Percentiles rank a stretch among this genome's conserved stretches.
These are phyloP conservation scores for Alectoris magna DNA, from an alignment of 2,797 vertebrate species.

Conservation along the genomic window DNA sequence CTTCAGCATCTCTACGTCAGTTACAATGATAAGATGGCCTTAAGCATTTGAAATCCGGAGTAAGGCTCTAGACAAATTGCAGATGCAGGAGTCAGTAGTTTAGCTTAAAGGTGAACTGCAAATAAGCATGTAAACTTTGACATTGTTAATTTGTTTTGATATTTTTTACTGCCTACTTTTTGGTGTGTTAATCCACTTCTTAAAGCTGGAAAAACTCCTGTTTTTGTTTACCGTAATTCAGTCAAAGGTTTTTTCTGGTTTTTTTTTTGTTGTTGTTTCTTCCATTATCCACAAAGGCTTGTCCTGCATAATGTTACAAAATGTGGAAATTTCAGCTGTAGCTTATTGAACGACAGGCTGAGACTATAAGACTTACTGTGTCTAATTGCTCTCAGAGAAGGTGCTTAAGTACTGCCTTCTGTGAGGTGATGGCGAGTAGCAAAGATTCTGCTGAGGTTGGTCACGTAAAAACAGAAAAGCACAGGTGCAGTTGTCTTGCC, in stretches of 20 bases:
- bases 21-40: background rate
- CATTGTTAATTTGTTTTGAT: background rate
- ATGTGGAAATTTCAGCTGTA: background rate
- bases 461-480: background rate
- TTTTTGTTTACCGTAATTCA: background rate
- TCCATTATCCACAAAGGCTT: background rate
- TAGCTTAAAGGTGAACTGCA: slow-evolving; percentile 7
- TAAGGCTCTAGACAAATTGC: background rate
- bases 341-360: background rate
- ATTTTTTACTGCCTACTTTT: background rate
- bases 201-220: background rate
- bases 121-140: background rate
- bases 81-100: background rate
- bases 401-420: background rate
- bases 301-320: background rate
- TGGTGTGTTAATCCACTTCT: background rate
- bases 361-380: background rate
- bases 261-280: background rate
- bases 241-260: background rate
- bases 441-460: background rate
- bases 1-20: background rate
- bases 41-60: background rate
- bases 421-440: background rate
- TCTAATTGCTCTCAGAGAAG: background rate
- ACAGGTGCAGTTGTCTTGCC: background rate